Conservation (phyloP, 2,797 vertebrate genomes). For the Sylvia borin region DNA sequence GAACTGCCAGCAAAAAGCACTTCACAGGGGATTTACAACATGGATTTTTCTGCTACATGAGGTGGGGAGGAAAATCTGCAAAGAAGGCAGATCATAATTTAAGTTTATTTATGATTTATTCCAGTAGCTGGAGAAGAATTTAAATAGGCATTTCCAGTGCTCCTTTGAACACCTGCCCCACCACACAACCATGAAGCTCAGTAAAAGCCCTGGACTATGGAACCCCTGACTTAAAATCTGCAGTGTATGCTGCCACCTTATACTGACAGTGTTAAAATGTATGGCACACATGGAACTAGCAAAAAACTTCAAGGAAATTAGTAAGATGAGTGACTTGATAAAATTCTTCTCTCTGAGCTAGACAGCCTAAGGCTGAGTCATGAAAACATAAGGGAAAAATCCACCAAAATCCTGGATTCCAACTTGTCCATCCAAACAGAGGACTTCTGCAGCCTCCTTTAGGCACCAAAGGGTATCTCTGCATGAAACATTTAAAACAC, state of each 20-base stretch:
- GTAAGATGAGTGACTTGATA: background rate
- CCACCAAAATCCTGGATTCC: background rate
- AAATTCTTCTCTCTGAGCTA: background rate
- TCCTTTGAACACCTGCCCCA: background rate
- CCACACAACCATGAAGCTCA: background rate
- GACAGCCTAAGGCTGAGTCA: background rate
- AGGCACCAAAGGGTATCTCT: background rate
- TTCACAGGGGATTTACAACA: slow-evolving; percentile 39
- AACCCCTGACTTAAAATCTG: background rate
- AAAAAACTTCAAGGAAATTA: background rate
- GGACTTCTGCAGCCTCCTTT: background rate
- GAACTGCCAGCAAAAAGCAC: background rate
- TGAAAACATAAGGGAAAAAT: accelerated
- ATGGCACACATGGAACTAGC: background rate
- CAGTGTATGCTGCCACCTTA: background rate
- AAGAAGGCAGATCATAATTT: slow-evolving; percentile 51
- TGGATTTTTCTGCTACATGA: slow-evolving; percentile 5
- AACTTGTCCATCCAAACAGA: background rate
- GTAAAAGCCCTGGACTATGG: background rate
- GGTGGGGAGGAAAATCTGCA: background rate
- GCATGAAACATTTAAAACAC: background rate
- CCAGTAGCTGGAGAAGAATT: slow-evolving; percentile 39
- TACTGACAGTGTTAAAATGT: background rate
- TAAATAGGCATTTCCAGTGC: background rate
- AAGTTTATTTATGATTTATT: slow-evolving; percentile 59